Base-by-base conservation (phyloP, 2,797 vertebrate species). In the Chiloscyllium punctatum region DNA sequence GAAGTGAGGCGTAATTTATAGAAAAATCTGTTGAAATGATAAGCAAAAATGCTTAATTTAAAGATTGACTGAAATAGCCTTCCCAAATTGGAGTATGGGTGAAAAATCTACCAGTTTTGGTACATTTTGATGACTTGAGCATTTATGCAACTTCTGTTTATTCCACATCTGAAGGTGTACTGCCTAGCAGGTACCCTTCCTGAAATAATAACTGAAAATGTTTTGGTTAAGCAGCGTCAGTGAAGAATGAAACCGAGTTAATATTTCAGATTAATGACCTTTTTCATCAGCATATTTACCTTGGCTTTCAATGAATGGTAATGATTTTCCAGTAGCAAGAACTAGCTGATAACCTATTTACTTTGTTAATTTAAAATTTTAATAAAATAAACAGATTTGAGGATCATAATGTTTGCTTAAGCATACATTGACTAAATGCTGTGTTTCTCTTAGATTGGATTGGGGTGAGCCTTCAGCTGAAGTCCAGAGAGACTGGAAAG, bases 401-500 rank as follows among this genome's bases (percentile, higher is more conserved):
- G 16, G 18, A 79, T 16, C 37, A n/a, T 79, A 37, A 37, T 79
- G n/a, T 79, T 37, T 79, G n/a, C 33, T 79, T 66, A 33, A 91
- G 6, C 57, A 91, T 4, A 4, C 33, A 33, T n/a, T 90, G 53
- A 62, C 30, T 82, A 57, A 82, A 27, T 21, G 25, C 7, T 95
- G 42, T 95, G 42, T 53, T 72, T 30, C 72, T n/a, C 25, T 30
- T 97, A 99, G 99, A 99, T 96, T 99, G 99, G 99, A 99, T 98
- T 0, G 98, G 98, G 0, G 98, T 99, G 62, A 98, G 99, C 96
- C 98, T 99, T 87, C 98, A 98, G 96, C 98, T 99, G 96, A 99
- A 98, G 96, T 99, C 99, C 3, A 98, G 97, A 97, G 99, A 99
- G 97, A 99, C 99, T 0, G 98, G 98, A 94, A 98, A 98, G 97